Evolutionary conservation across 2,888 invertebrate species (phyloP).

Genomic region (Synergus gifuensis): DNA sequence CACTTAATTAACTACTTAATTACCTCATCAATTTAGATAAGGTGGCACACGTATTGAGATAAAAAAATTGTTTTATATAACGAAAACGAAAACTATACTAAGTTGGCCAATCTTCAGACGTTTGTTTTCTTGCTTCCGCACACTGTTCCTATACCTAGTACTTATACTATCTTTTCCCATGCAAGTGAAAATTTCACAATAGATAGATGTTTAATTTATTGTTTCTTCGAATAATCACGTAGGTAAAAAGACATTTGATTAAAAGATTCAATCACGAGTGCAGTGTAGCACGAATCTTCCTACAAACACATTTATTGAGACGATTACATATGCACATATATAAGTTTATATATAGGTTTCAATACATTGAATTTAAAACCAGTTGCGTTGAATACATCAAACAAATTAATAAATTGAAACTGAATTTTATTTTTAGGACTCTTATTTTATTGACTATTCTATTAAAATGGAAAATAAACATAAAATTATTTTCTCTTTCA

Average conservation of each 20-base stretch:
- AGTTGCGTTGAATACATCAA: too few relatives aligned
- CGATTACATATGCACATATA: background rate
- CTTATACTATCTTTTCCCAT: background rate
- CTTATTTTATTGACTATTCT: too few relatives aligned
- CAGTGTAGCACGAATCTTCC: background rate
- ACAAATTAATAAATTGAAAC: too few relatives aligned
- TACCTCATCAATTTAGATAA: background rate
- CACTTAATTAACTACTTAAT: too few relatives aligned
- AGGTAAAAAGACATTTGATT: background rate
- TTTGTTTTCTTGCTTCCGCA: background rate
- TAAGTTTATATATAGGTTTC: background rate
- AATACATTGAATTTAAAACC: too few relatives aligned
- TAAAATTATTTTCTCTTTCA: constrained; percentile 47
- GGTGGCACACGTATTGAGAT: background rate
- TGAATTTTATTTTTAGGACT: too few relatives aligned
- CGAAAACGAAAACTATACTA: background rate
- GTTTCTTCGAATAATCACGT: background rate
- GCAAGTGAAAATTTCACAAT: background rate
- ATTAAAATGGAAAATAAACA: background rate
- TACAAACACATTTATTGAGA: background rate
- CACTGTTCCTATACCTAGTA: background rate
- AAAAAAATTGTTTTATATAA: background rate
- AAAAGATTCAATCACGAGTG: background rate
- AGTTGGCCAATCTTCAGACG: background rate
- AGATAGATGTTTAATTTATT: background rate